A percentile compares a stretch with the other conserved stretches of the same genome.
Evolutionary conservation across 1,140 invertebrate species (phyloP).

Genomic region (Pentalonia nigronervosa): DNA sequence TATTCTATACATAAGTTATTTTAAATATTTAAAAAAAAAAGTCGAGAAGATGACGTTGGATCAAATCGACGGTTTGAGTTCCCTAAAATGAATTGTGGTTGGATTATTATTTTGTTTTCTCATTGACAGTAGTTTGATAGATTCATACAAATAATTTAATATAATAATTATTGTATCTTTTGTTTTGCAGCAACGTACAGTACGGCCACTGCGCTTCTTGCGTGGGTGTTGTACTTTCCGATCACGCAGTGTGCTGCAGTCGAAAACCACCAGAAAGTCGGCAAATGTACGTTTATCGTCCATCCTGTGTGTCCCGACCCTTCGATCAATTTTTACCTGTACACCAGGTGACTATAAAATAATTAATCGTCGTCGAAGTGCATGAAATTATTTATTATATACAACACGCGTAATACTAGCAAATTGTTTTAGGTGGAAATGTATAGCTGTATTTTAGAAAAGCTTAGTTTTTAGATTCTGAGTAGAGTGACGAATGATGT

Average conservation of each 20-base stretch:
- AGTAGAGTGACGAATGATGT: not conserved
- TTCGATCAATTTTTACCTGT: slow-evolving; percentile 41
- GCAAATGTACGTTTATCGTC: not conserved
- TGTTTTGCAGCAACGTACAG: not conserved
- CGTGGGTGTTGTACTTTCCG: not conserved
- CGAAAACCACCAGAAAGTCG: not conserved
- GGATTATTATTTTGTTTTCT: not conserved
- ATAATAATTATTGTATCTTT: not conserved
- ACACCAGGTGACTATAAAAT: slow-evolving; percentile 24
- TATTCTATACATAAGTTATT: too few relatives aligned
- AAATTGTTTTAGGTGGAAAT: not conserved
- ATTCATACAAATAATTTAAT: too few relatives aligned
- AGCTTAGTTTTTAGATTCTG: not conserved
- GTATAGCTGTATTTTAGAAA: not conserved
- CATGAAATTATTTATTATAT: not conserved
- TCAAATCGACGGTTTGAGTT: too few relatives aligned
- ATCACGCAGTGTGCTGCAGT: too few relatives aligned
- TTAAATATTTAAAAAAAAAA: too few relatives aligned
- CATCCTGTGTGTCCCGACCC: slow-evolving; percentile 12
- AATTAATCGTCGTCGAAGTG: not conserved
- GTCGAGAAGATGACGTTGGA: too few relatives aligned
- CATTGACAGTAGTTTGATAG: too few relatives aligned
- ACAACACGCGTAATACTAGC: too few relatives aligned
- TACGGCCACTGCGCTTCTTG: not conserved
- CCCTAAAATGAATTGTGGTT: not conserved